A percentile compares a stretch with the other conserved stretches of the same genome.
These are phyloP conservation scores for Apamea crenata DNA, from an alignment of 2,888 invertebrate genomes.

Conservation along the genomic window DNA sequence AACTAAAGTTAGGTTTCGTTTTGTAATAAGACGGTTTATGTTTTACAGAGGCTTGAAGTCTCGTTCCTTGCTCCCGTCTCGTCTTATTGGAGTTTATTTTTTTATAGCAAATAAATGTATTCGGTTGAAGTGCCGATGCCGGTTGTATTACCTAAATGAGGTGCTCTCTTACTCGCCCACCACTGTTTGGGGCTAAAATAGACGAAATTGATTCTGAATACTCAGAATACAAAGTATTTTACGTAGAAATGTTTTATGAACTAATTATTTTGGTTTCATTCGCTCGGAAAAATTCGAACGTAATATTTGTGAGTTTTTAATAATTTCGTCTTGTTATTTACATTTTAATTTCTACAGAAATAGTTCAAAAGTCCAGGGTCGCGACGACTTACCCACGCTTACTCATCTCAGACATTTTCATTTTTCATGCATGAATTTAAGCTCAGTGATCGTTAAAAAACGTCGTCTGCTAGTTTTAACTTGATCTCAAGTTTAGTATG, in stretches of 20 bases:
- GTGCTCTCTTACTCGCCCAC: background rate
- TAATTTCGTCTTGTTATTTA: background rate
- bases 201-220: background rate
- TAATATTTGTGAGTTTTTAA: background rate
- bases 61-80: background rate
- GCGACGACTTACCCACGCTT: background rate
- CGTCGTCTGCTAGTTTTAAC: conserved; percentile 28
- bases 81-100: background rate
- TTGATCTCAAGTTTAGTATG: conserved; percentile 32
- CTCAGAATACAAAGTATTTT: background rate
- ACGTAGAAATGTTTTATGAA: background rate
- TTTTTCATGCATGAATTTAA: conserved; percentile 14
- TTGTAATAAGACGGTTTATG: too few relatives aligned
- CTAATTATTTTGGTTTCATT: background rate
- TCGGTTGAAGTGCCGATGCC: background rate
- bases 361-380: background rate
- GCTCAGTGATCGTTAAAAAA: conserved; percentile 20
- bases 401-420: conserved; percentile 16
- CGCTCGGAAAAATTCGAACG: background rate
- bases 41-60: background rate
- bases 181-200: conserved; percentile 14
- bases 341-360: conserved; percentile 7
- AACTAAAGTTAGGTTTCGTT: too few relatives aligned
- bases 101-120: background rate
- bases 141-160: background rate